phyloP scores from a whole-genome alignment of 2,888 invertebrate species.

The Polyommatus iphigenia region DNA sequence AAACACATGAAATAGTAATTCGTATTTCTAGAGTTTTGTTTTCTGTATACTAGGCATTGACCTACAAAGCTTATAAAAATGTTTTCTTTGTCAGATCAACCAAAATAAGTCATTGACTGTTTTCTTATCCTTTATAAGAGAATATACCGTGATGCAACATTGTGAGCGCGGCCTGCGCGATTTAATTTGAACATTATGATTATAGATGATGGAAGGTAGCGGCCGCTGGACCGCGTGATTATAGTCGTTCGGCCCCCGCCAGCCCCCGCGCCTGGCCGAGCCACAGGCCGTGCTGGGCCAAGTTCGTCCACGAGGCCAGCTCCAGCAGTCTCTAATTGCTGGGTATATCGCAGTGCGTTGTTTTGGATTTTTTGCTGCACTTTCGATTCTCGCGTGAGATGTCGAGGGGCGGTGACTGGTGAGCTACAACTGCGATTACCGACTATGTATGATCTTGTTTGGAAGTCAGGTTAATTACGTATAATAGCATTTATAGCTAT shows the following conservation, averaged over 20 bases:
- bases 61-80: too few relatives aligned
- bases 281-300: neutral
- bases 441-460: neutral
- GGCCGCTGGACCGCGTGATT: conserved; percentile 24
- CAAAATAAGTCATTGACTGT: neutral
- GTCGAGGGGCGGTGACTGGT: neutral
- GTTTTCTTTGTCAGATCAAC: neutral
- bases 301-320: neutral
- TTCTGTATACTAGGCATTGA: too few relatives aligned
- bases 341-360: neutral
- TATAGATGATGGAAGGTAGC: conserved; percentile 22
- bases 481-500: neutral
- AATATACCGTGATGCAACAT: neutral
- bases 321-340: neutral
- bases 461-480: neutral
- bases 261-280: neutral
- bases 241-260: conserved; percentile 10
- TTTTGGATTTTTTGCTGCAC: neutral
- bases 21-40: too few relatives aligned
- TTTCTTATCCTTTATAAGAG: neutral
- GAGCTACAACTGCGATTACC: neutral
- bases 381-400: conserved; percentile 17
- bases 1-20: too few relatives aligned
- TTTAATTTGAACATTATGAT: conserved; percentile 30
- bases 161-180: neutral